Evolutionary conservation across 1,140 invertebrate species (phyloP), one percentile per base, ranked within the genome.

Genomic region (Zaprionus africanus): DNA sequence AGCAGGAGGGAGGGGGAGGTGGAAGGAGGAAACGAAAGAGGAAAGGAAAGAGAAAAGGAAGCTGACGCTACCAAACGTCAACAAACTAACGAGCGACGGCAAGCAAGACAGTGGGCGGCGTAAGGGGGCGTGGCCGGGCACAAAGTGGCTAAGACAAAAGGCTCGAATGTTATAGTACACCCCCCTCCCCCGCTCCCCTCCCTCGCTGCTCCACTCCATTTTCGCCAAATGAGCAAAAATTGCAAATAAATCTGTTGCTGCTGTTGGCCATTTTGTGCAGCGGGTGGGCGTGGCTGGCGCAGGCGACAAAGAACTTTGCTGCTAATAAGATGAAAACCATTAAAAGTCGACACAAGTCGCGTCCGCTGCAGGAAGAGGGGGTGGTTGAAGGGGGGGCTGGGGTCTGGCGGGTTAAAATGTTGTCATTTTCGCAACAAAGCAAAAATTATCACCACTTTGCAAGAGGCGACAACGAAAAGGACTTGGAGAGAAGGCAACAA

Each of bases 381-480:
- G n/a, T 4, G 2, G 15, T 4, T 17, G n/a, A 31, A 24, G 38
- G 36, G 15, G 12, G 38, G 31, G 60, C 51, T 41, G 43, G 38
- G 62, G 13, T 36, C 46, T 65, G 78, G 71, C 67, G 71, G 78
- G 84, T 82, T 88, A 88, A 81, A 88, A 88, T 90, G 85, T 84
- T 88, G 84, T 88, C 81, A 88, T 88, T 88, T 88, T 88, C 68
- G 85, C 84, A 88, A 88, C 84, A 88, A 90, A 88, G 87, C 81
- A 78, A 87, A 91, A 91, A 91, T 91, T 91, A 91, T 87, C 87
- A 91, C 87, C 83, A 91, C 87, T 91, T 91, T 91, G 87, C 74
- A 88, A 91, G 81, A 87, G 87, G 80, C 78, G 70, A 83, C 71
- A 79, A 74, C 78, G 76, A 69, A 66, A 66, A 61, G 65, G 54